A percentile compares a stretch with the other conserved stretches of the same genome.
phyloP scores from a whole-genome alignment of 1,140 invertebrate genomes.

The Camponotus pennsylvanicus region DNA sequence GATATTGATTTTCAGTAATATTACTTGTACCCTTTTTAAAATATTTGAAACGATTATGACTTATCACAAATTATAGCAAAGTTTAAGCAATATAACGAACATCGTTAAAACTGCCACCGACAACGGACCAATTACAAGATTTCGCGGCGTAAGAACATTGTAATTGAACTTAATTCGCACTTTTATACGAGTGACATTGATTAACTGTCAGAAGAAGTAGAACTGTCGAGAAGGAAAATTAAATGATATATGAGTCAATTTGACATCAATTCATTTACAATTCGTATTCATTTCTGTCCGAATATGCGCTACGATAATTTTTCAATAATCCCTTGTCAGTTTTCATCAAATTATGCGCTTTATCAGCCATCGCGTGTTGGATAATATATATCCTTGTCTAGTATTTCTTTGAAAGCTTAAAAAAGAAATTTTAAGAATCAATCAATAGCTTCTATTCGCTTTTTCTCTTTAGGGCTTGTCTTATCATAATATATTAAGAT shows the following conservation, averaged over 20 bases:
- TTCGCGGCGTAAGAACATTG: neutral
- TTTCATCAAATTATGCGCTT: neutral
- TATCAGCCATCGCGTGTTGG: neutral
- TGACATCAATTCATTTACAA: conserved; percentile 28
- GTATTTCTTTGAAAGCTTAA: neutral
- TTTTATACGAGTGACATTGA: conserved; percentile 37
- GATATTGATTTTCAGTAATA: neutral
- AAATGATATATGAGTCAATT: conserved; percentile 7
- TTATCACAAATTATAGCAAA: neutral
- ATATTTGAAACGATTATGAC: neutral
- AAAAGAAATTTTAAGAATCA: conserved; percentile 36
- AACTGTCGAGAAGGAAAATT: neutral
- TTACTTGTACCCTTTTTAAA: neutral
- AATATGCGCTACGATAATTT: conserved; percentile 41
- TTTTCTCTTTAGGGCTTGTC: conserved; percentile 55
- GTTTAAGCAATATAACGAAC: neutral
- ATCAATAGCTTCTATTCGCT: conserved; percentile 18
- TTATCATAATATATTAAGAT: conserved; percentile 65
- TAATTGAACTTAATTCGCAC: conserved; percentile 9
- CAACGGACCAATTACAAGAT: neutral
- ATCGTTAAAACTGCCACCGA: conserved; percentile 18
- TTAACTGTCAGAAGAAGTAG: conserved; percentile 11
- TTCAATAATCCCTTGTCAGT: conserved; percentile 17
- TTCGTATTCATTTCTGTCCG: neutral
- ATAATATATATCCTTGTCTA: neutral